Conservation (phyloP, 2,888 invertebrate genomes). For the Philopedon plagiatum region DNA sequence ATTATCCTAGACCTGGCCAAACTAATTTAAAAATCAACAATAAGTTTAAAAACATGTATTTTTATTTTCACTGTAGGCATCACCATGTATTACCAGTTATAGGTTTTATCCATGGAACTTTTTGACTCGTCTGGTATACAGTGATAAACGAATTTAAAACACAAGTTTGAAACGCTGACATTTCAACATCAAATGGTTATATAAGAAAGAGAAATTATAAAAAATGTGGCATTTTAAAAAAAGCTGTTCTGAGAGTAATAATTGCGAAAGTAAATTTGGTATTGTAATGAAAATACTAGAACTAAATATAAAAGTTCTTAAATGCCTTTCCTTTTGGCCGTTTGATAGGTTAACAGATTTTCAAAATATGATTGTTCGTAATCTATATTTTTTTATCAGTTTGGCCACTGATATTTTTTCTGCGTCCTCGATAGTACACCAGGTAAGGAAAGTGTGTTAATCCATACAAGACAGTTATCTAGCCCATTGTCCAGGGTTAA, state of each 20-base stretch:
- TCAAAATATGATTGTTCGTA: conserved; percentile 19
- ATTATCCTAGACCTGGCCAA: too few relatives aligned
- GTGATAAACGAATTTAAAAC: neutral
- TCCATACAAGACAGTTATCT: too few relatives aligned
- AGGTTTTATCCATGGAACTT: too few relatives aligned
- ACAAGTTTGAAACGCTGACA: neutral
- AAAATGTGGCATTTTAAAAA: neutral
- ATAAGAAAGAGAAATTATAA: neutral
- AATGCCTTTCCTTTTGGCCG: conserved; percentile 23
- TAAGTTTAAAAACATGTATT: too few relatives aligned
- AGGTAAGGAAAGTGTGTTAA: too few relatives aligned
- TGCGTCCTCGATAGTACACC: conserved; percentile 7
- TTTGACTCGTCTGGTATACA: neutral
- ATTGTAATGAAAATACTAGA: conserved; percentile 23
- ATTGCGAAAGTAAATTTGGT: neutral
- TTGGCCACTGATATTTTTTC: conserved; percentile 6
- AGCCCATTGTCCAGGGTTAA: too few relatives aligned
- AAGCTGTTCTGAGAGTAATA: neutral
- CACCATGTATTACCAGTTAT: too few relatives aligned
- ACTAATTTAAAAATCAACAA: too few relatives aligned
- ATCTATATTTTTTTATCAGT: conserved; percentile 9
- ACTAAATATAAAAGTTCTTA: conserved; percentile 22
- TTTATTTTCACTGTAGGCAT: too few relatives aligned
- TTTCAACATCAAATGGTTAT: neutral
- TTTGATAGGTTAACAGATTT: neutral